Conservation (phyloP, 2,888 invertebrate genomes). For the Aspidiotus destructor region DNA sequence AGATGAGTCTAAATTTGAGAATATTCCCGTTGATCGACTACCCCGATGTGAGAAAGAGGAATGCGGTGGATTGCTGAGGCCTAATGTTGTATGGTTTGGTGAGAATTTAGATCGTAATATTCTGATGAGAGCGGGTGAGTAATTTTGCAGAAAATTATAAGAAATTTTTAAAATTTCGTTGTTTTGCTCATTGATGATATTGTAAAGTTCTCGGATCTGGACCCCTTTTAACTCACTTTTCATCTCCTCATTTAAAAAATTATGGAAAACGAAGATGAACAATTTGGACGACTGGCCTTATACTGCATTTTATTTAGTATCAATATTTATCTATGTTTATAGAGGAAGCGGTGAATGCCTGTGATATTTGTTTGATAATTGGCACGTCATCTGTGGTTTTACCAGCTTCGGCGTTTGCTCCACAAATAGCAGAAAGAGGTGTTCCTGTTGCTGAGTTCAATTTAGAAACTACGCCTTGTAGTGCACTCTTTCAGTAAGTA, state of each 20-base stretch:
- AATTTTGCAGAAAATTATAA: conserved; percentile 23
- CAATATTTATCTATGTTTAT: conserved; percentile 37
- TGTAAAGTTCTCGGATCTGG: background rate
- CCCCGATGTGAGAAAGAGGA: conserved; percentile 55
- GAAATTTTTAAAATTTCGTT: conserved; percentile 14
- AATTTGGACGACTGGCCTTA: background rate
- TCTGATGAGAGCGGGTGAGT: conserved; percentile 53
- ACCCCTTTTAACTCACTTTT: background rate
- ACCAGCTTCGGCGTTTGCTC: conserved; percentile 81
- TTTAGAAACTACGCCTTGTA: conserved; percentile 37
- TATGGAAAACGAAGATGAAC: background rate
- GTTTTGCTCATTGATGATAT: background rate
- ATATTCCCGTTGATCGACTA: conserved; percentile 56
- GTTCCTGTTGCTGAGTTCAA: conserved; percentile 69
- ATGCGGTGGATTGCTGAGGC: conserved; percentile 62
- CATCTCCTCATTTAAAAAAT: too few relatives aligned
- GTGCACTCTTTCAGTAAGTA: conserved; percentile 36
- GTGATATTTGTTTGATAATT: conserved; percentile 70
- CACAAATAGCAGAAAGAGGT: conserved; percentile 60
- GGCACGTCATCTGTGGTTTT: conserved; percentile 82
- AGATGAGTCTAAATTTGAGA: conserved; percentile 46
- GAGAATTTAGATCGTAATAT: conserved; percentile 59
- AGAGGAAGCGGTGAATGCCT: conserved; percentile 55
- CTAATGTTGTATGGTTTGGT: conserved; percentile 83
- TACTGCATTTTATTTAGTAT: background rate